phyloP scores from a whole-genome alignment of 35 echinoderm and acorn worm species.

The Eucidaris tribuloides region DNA sequence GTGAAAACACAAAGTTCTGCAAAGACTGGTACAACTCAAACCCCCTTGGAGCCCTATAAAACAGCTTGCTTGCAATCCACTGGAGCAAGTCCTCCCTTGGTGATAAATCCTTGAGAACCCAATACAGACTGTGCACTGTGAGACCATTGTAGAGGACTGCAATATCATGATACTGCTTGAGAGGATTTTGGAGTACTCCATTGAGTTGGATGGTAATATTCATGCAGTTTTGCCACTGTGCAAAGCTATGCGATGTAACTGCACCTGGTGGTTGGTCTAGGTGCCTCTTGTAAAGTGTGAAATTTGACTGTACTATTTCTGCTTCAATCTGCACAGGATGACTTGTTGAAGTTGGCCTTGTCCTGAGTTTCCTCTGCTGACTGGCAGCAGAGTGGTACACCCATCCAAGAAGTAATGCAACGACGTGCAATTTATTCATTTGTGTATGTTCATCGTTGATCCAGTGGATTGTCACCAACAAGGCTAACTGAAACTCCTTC shows the following conservation, averaged over 20 bases:
- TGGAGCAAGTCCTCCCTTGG: not conserved
- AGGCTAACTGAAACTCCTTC: slow-evolving; percentile 30
- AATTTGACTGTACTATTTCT: slow-evolving; percentile 6
- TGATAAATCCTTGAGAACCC: not conserved
- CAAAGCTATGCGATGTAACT: slow-evolving; percentile 24
- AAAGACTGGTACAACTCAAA: not conserved
- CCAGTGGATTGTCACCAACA: slow-evolving; percentile 26
- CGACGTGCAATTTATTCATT: not conserved
- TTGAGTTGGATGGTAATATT: slow-evolving; percentile 41
- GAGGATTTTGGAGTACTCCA: slow-evolving; percentile 19
- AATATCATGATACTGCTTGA: slow-evolving; percentile 33
- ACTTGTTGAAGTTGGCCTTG: not conserved
- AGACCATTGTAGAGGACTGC: slow-evolving; percentile 69
- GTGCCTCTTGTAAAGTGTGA: not conserved
- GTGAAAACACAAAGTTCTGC: not conserved
- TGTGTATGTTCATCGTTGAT: not conserved
- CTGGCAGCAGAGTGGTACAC: slow-evolving; percentile 6
- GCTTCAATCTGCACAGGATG: not conserved
- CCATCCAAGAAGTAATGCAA: slow-evolving; percentile 43
- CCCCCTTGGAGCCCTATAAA: not conserved
- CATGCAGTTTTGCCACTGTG: slow-evolving; percentile 52
- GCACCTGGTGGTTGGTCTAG: not conserved
- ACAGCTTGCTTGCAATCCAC: not conserved
- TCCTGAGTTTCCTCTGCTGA: slow-evolving; percentile 13
- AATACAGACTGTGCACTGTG: slow-evolving; percentile 41